Evolutionary conservation across 1,140 invertebrate genomes (phyloP), one percentile per base, ranked within the genome.

Genomic region (Argopecten irradians): DNA sequence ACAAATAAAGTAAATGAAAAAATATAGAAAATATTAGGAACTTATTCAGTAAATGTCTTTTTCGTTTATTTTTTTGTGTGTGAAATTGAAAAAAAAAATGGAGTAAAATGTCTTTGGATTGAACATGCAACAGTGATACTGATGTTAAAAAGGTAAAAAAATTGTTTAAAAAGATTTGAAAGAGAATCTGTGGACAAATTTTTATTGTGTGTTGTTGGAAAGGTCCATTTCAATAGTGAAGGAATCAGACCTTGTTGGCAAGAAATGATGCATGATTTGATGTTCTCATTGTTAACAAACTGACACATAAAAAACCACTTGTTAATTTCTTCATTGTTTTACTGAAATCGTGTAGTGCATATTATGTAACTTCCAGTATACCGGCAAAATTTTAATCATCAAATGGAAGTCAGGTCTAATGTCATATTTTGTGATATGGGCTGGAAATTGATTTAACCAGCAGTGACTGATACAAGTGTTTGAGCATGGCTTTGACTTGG

Each of bases 401-500:
- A 71, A 71, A 71, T 71, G 55, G 55, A 71, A 22, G 55, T n/a
- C 55, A 71, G 55, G 28, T 28, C 55, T n/a, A 5, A 71, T 71
- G 55, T 71, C 55, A 71, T 71, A 71, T 71, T 71, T 71, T 71
- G 55, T n/a, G 55, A 71, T 71, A 71, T 71, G 55, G 55, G 55
- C 55, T n/a, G 28, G 55, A 28, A 71, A 71, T 71, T 71, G 55
- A 71, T 71, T 71, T 71, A 71, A 28, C 55, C 28, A 28, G 55
- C 22, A 71, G 14, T n/a, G 55, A 28, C 55, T 71, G 22, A n/a
- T n/a, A 3, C 22, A n/a, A 16, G 55, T 71, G 55, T 71, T 71
- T 71, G 55, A 46, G 43, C 43, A 11, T 19, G n/a, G 55, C 55
- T 71, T n/a, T 28, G n/a, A 16, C 55, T 71, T n/a, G 55, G 55